These are phyloP conservation scores for Mesocricetus auratus DNA, from an alignment of 2,113 vertebrate species.

Conservation along the genomic window DNA sequence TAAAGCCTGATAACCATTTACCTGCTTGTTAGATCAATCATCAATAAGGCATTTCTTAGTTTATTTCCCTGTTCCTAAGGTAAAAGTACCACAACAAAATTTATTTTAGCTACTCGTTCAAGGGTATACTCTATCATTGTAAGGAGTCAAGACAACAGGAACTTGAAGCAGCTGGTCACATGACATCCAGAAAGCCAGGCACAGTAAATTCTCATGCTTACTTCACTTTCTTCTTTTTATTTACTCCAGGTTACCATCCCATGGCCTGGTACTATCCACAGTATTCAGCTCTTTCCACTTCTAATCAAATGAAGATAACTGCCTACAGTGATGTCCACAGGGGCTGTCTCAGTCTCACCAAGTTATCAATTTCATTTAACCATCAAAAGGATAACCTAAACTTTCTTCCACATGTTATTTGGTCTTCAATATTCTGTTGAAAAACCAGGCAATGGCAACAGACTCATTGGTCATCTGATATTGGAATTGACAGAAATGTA, in stretches of 20 bases:
- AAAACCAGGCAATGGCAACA: constrained; percentile 34
- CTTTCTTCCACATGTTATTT: not conserved
- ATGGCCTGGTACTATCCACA: not conserved
- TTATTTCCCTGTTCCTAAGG: not conserved
- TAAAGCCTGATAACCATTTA: constrained; percentile 11
- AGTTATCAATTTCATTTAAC: not conserved
- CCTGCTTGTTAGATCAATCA: not conserved
- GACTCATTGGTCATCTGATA: not conserved
- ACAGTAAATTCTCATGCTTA: not conserved
- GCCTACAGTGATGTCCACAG: not conserved
- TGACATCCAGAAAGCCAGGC: not conserved
- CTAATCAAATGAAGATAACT: not conserved
- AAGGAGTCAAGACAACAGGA: not conserved
- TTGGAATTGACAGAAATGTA: not conserved
- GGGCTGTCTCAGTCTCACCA: not conserved
- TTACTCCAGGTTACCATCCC: not conserved
- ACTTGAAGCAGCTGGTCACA: not conserved
- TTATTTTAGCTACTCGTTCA: not conserved
- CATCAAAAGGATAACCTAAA: not conserved
- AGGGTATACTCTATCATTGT: not conserved
- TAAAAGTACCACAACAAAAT: not conserved
- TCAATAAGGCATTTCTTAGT: not conserved
- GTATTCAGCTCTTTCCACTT: not conserved
- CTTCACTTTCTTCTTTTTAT: not conserved
- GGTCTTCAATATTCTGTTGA: not conserved